A percentile compares a stretch with the other conserved stretches of the same genome.
These are phyloP conservation scores for Rynchops niger DNA, from an alignment of 2,113 vertebrate species.

Conservation along the genomic window DNA sequence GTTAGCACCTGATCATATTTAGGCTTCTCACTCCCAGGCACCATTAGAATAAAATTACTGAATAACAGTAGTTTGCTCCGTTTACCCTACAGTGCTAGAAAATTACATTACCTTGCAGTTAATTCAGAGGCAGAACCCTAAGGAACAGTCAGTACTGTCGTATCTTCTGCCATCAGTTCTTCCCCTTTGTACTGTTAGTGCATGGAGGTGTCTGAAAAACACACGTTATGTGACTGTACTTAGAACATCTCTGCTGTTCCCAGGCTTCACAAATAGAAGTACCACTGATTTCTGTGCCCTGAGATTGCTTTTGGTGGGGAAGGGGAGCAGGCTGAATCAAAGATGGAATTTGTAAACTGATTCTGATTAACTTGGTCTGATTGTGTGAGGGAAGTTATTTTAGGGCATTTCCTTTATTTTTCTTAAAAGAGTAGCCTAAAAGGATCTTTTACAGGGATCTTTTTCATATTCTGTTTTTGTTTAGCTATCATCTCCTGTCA, in stretches of 20 bases:
- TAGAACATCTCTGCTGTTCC: background rate
- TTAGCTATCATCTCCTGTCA: slow-evolving; percentile 53
- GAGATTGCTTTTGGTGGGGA: background rate
- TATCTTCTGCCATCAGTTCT: background rate
- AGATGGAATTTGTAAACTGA: slow-evolving; percentile 48
- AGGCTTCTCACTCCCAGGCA: background rate
- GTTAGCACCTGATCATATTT: background rate
- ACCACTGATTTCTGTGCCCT: background rate
- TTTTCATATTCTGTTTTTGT: slow-evolving; percentile 59
- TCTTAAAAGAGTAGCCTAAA: slow-evolving; percentile 2
- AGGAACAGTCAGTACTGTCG: background rate
- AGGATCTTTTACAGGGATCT: slow-evolving; percentile 49
- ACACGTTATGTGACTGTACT: background rate
- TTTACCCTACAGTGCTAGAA: background rate
- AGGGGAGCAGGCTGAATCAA: background rate
- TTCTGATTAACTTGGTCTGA: slow-evolving; percentile 39
- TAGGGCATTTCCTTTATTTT: slow-evolving; percentile 48
- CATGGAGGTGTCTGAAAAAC: background rate
- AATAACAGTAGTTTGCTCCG: background rate
- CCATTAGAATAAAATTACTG: background rate
- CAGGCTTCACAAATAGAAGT: background rate
- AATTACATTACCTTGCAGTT: background rate
- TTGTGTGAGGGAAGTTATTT: slow-evolving; percentile 62
- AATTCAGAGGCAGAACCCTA: background rate
- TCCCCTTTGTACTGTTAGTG: background rate